Evolutionary conservation across 2,888 invertebrate genomes (phyloP).

Genomic region (Protonemura montana): DNA sequence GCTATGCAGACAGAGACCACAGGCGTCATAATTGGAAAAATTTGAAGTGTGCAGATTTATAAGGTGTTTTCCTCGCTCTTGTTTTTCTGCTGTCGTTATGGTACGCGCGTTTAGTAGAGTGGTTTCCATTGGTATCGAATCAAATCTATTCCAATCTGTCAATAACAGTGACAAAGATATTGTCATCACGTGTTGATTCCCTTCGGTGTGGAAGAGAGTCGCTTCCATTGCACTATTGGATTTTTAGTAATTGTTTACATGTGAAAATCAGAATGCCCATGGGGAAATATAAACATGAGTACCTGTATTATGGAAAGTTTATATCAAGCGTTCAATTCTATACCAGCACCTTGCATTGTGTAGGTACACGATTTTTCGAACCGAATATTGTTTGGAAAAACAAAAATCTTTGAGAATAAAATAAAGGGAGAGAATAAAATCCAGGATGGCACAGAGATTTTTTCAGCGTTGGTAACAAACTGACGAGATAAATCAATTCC

Average conservation of each 20-base stretch:
- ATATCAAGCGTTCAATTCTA: background rate
- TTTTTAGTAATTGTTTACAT: slow-evolving; percentile 10
- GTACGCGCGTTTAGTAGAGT: too few species aligned
- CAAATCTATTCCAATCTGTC: slow-evolving; percentile 1
- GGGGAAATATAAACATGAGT: slow-evolving; percentile 1
- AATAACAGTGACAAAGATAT: slow-evolving; percentile 4
- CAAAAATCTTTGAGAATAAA: too few species aligned
- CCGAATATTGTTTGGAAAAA: too few species aligned
- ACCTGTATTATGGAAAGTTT: background rate
- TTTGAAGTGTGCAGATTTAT: background rate
- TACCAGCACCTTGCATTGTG: background rate
- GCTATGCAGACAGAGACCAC: background rate
- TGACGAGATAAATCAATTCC: too few species aligned
- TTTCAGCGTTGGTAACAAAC: too few species aligned
- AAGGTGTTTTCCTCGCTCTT: too few species aligned
- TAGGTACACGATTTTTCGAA: too few species aligned
- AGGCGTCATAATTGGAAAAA: background rate
- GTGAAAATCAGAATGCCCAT: background rate
- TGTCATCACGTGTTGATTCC: slow-evolving; percentile 9
- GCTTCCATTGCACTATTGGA: background rate
- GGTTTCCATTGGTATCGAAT: background rate
- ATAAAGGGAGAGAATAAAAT: too few species aligned
- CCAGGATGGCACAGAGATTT: too few species aligned
- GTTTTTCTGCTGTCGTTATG: too few species aligned
- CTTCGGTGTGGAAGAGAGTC: background rate